Conservation (phyloP, 1,140 invertebrate genomes). For the Coptotermes formosanus region DNA sequence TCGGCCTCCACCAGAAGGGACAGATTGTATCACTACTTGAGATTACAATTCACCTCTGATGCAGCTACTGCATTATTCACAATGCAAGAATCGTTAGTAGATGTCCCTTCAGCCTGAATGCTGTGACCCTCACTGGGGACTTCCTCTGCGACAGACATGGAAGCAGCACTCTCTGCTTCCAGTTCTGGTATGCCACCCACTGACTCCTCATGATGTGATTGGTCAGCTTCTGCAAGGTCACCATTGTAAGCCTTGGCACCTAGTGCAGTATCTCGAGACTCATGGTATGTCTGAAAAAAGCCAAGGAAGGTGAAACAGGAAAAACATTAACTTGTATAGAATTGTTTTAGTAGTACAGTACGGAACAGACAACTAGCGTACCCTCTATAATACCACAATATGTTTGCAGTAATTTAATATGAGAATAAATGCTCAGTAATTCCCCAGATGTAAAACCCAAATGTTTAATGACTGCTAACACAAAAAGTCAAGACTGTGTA, state of each 20-base stretch:
- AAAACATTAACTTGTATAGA: too few species aligned
- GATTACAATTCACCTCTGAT: neutral
- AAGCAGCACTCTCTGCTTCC: neutral
- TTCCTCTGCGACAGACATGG: neutral
- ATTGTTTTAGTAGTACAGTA: too few species aligned
- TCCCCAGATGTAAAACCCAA: too few species aligned
- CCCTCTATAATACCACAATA: too few species aligned
- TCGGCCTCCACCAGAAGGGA: too few species aligned
- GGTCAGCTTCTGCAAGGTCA: slow-evolving; percentile 55
- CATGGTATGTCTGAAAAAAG: neutral
- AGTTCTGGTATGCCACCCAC: neutral
- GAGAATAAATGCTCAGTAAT: too few species aligned
- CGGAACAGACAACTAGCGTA: too few species aligned
- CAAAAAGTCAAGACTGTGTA: too few species aligned
- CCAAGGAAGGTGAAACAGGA: too few species aligned
- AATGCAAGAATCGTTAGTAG: neutral
- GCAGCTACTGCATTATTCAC: neutral
- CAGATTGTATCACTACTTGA: too few species aligned
- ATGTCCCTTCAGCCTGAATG: neutral
- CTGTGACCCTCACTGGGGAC: neutral
- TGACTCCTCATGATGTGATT: slow-evolving; percentile 44
- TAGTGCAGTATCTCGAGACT: neutral
- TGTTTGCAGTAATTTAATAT: too few species aligned
- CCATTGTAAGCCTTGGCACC: slow-evolving; percentile 41
- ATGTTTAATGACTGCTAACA: too few species aligned